Conservation (phyloP, 2,113 vertebrate genomes). For the Oreochromis tanganicae region DNA sequence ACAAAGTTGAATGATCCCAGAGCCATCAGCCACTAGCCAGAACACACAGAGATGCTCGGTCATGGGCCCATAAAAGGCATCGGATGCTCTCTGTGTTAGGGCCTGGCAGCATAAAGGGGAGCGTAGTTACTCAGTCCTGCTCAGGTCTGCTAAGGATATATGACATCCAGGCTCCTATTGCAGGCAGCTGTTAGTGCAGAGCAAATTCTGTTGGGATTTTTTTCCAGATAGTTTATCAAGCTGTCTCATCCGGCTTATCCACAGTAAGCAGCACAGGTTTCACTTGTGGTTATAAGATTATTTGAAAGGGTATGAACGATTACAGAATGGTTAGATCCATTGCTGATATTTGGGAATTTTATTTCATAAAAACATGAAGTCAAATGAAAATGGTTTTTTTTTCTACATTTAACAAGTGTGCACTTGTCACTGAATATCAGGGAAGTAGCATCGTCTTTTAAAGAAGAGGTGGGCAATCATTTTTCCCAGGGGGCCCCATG, state of each 20-base stretch:
- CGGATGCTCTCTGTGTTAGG: conserved; percentile 29
- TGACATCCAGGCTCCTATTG: conserved; percentile 1
- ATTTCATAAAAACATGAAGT: neutral
- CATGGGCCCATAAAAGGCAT: conserved; percentile 67
- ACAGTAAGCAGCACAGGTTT: neutral
- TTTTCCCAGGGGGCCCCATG: neutral
- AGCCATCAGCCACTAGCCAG: neutral
- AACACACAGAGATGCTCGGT: neutral
- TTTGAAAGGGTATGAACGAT: neutral
- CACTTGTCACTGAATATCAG: neutral
- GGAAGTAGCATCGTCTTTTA: neutral
- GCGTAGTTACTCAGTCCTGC: conserved; percentile 9
- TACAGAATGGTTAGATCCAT: neutral
- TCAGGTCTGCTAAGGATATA: neutral
- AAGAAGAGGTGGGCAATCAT: neutral
- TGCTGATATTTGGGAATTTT: neutral
- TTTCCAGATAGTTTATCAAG: neutral
- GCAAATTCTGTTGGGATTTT: neutral
- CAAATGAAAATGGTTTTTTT: neutral
- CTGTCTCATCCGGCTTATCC: neutral
- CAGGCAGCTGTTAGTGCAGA: neutral
- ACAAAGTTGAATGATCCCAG: conserved; percentile 37
- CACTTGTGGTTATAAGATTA: neutral
- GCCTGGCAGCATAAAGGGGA: conserved; percentile 30
- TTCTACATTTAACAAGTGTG: neutral